Evolutionary conservation across 2,797 vertebrate species (phyloP).

Genomic region (Pelodytes ibericus): DNA sequence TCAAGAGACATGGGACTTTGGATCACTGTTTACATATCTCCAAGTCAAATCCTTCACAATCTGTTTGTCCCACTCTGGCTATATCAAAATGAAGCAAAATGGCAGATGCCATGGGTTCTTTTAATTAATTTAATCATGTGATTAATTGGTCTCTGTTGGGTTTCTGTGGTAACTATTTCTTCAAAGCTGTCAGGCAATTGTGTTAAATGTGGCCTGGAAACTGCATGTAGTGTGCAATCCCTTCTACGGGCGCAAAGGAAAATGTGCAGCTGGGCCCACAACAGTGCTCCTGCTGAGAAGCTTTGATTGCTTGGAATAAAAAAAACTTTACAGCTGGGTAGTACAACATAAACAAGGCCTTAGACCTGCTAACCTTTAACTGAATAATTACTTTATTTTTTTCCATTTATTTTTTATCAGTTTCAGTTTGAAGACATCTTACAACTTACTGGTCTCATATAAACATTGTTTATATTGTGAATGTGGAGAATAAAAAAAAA

Average conservation of each 20-base stretch:
- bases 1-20: not conserved
- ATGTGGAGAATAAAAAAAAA: too few species aligned
- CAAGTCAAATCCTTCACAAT: constrained; percentile 20
- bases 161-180: constrained; percentile 84
- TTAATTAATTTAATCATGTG: constrained; percentile 85
- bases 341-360: constrained; percentile 54
- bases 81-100: constrained; percentile 71
- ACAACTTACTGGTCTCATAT: too few species aligned
- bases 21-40: not conserved
- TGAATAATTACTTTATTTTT: not conserved
- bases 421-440: not conserved
- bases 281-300: constrained; percentile 74
- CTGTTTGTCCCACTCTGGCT: constrained; percentile 53
- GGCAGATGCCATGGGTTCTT: constrained; percentile 80
- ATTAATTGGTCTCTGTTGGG: constrained; percentile 84
- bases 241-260: constrained; percentile 70
- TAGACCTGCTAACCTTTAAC: constrained; percentile 23
- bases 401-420: not conserved
- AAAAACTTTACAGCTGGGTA: constrained; percentile 64
- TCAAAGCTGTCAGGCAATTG: constrained; percentile 79
- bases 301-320: constrained; percentile 35
- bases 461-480: too few species aligned
- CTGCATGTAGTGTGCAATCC: constrained; percentile 68
- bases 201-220: constrained; percentile 83
- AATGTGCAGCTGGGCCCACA: constrained; percentile 70